Evolutionary conservation across 1,140 invertebrate species (phyloP).

Genomic region (Sminthurinus signatus): DNA sequence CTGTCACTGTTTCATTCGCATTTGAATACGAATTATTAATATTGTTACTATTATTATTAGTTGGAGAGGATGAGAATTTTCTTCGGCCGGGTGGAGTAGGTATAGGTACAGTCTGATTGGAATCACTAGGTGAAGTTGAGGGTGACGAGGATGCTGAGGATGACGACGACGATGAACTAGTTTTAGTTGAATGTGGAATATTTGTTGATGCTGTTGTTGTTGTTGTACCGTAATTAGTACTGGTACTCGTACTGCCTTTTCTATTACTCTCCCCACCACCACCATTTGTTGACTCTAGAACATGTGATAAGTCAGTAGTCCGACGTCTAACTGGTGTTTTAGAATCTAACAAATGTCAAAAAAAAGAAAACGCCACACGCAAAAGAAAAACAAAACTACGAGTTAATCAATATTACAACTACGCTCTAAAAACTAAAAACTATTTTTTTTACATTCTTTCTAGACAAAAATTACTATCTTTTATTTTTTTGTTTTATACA

Average conservation of each 20-base stretch:
- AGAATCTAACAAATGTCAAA: not conserved
- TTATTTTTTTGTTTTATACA: too few relatives aligned
- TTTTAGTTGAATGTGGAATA: not conserved
- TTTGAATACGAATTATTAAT: too few relatives aligned
- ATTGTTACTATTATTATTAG: too few relatives aligned
- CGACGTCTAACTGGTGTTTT: not conserved
- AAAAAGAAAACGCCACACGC: not conserved
- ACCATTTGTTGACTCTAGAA: too few relatives aligned
- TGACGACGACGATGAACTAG: not conserved
- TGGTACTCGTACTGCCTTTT: too few relatives aligned
- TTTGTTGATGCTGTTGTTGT: not conserved
- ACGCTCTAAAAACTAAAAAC: too few relatives aligned
- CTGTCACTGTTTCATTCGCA: constrained; percentile 24
- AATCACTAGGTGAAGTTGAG: not conserved
- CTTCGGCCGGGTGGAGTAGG: constrained; percentile 1
- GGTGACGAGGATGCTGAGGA: not conserved
- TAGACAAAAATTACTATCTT: too few relatives aligned
- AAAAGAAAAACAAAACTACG: not conserved
- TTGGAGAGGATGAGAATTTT: not conserved
- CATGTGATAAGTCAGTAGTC: constrained; percentile 7
- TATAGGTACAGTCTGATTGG: not conserved
- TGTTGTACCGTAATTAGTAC: not conserved
- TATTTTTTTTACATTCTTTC: too few relatives aligned
- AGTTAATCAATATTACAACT: too few relatives aligned
- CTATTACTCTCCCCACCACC: too few relatives aligned